phyloP scores from a whole-genome alignment of 2,888 invertebrate genomes.

The Azorinus chamasolen region DNA sequence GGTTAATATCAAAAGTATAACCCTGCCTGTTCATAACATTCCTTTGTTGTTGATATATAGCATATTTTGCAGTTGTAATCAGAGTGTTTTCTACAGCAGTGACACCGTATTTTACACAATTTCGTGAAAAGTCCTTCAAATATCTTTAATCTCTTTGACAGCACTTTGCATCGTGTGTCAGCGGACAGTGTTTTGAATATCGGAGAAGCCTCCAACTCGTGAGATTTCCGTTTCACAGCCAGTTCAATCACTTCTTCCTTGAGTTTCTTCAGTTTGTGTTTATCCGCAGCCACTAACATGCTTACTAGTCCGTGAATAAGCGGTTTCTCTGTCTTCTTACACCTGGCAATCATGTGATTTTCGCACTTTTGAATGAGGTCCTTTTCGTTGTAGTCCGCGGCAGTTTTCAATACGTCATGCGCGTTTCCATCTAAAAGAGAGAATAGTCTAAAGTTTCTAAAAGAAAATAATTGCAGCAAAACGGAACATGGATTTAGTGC shows the following conservation, averaged over 20 bases:
- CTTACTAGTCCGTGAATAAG: constrained; percentile 58
- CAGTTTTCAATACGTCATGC: constrained; percentile 53
- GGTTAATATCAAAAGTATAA: constrained; percentile 43
- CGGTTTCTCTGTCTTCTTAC: constrained; percentile 61
- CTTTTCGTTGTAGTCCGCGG: constrained; percentile 52
- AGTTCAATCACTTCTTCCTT: constrained; percentile 60
- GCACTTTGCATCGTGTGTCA: constrained; percentile 56
- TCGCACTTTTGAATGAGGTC: constrained; percentile 55
- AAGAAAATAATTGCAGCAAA: no score
- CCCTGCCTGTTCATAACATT: constrained; percentile 56
- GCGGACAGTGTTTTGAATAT: constrained; percentile 54
- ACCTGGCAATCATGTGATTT: constrained; percentile 53
- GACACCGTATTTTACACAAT: constrained; percentile 58
- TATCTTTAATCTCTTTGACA: constrained; percentile 53
- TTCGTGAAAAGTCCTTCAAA: constrained; percentile 60
- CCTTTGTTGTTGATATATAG: constrained; percentile 54
- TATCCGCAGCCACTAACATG: constrained; percentile 62
- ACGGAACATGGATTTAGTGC: no score
- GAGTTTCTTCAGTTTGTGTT: constrained; percentile 55
- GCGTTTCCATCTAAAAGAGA: constrained; percentile 58
- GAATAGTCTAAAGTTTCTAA: no score
- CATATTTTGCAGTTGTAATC: constrained; percentile 67
- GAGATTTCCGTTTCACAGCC: constrained; percentile 58
- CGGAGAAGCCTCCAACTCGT: constrained; percentile 62
- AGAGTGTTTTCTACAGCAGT: constrained; percentile 63